Evolutionary conservation across 2,888 invertebrate genomes (phyloP), one percentile per base, ranked within the genome.

Genomic region (Atethmia centrago): DNA sequence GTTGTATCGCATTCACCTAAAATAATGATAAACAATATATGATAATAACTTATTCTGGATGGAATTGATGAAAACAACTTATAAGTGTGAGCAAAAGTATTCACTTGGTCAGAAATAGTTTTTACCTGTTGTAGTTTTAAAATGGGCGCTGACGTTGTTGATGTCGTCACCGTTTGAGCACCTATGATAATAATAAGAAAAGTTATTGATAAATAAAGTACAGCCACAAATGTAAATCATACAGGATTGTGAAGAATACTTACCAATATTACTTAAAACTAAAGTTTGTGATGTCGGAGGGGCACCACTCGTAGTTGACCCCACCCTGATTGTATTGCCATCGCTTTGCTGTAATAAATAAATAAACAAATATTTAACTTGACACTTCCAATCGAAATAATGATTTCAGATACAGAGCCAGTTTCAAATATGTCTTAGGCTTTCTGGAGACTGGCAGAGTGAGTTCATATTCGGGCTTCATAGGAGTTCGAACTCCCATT

Each of bases 1-100:
- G 96, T 85, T 96, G 96, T 89, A 96, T 90, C 84, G 93, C 93
- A 91, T 94, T 96, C 90, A 96, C 96, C 96, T 96, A 95, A 90
- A 94, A 95, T 87, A 88, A 83, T 80, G 84, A 90, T 85, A 82
- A 85, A 83, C 56, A 81, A 53, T 71, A 77, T 73, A 85, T 84
- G 69, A 79, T 59, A 74, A 63, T 28, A 74, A 79, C 71, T 65
- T 72, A 61, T 84, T 82, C 10, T 62, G 47, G 19, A 58, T 80
- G 61, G 19, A 25, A 74, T 71, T 51, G 25, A 69, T 47, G 28
- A 28, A 47, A 42, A 61, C 31, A 81, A 74, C 56, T 47, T 61
- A 68, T 53, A 53, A 55, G 28, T 70, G 59, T 40, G 36, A 69
- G 42, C 36, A 53, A 67, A 69, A 45, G 45, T 28, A 14, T 36